phyloP scores from a whole-genome alignment of 2,888 invertebrate species.

The Clivina fossor region DNA sequence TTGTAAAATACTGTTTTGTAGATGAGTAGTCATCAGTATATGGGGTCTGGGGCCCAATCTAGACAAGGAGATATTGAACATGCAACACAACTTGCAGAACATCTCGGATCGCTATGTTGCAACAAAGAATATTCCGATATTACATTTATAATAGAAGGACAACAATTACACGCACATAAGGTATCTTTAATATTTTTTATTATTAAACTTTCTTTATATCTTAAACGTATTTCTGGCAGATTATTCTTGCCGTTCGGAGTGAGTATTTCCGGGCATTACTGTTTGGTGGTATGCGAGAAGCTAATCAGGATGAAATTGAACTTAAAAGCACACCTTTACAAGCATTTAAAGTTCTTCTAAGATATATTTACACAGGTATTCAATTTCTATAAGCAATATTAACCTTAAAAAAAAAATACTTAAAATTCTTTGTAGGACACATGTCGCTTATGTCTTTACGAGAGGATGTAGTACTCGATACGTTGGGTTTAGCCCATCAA shows the following conservation, averaged over 20 bases:
- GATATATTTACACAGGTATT: slow-evolving; percentile 95
- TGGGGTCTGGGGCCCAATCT: slow-evolving; percentile 39
- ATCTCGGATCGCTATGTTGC: slow-evolving; percentile 82
- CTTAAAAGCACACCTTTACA: slow-evolving; percentile 79
- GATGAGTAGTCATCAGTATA: slow-evolving; percentile 51
- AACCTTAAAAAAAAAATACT: neutral
- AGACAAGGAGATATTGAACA: slow-evolving; percentile 67
- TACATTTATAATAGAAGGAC: slow-evolving; percentile 80
- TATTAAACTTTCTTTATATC: neutral
- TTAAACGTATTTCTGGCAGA: slow-evolving; percentile 47
- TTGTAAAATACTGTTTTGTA: slow-evolving; percentile 12
- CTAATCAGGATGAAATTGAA: slow-evolving; percentile 77
- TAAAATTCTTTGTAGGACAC: slow-evolving; percentile 55
- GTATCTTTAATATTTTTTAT: slow-evolving; percentile 44
- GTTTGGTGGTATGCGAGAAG: slow-evolving; percentile 77
- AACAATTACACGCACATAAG: slow-evolving; percentile 69
- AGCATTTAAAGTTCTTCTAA: slow-evolving; percentile 85
- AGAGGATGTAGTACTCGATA: slow-evolving; percentile 70
- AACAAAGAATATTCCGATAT: slow-evolving; percentile 92
- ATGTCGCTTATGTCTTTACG: slow-evolving; percentile 67
- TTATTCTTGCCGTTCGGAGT: slow-evolving; percentile 92
- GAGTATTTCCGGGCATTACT: slow-evolving; percentile 90
- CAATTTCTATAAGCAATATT: too few relatives aligned
- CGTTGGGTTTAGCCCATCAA: slow-evolving; percentile 87
- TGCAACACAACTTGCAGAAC: slow-evolving; percentile 74